Conservation (phyloP, 2,113 vertebrate species). For the Rostratula benghalensis region DNA sequence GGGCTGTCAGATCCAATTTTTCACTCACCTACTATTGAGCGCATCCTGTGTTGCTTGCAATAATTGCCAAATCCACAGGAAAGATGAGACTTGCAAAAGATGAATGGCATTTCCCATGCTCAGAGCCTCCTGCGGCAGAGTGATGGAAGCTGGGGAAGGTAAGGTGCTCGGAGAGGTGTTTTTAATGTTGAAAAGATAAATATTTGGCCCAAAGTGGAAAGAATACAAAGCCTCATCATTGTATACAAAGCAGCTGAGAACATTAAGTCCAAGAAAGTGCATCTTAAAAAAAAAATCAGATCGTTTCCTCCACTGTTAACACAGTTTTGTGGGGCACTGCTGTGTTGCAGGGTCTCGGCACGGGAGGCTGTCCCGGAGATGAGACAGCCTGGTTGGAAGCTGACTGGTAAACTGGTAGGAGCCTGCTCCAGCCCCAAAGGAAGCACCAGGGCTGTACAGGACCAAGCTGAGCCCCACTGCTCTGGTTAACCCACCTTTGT, state of each 20-base stretch:
- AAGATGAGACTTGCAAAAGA: slow-evolving; percentile 48
- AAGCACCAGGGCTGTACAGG: not conserved
- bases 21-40: slow-evolving; percentile 66
- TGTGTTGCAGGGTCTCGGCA: not conserved
- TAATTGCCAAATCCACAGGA: slow-evolving; percentile 71
- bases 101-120: slow-evolving; percentile 1
- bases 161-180: not conserved
- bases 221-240: not conserved
- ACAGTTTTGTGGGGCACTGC: not conserved
- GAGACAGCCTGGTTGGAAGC: not conserved
- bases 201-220: not conserved
- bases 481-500: not conserved
- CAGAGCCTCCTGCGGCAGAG: not conserved
- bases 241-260: not conserved
- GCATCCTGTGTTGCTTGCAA: slow-evolving; percentile 61
- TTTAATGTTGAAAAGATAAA: not conserved
- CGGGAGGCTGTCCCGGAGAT: not conserved
- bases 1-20: slow-evolving; percentile 76
- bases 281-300: not conserved
- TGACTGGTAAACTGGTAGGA: not conserved
- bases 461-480: not conserved
- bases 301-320: not conserved
- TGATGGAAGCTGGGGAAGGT: not conserved
- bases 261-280: not conserved
- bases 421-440: not conserved